phyloP scores from a whole-genome alignment of 1,140 invertebrate genomes.

The Spodoptera litura region DNA sequence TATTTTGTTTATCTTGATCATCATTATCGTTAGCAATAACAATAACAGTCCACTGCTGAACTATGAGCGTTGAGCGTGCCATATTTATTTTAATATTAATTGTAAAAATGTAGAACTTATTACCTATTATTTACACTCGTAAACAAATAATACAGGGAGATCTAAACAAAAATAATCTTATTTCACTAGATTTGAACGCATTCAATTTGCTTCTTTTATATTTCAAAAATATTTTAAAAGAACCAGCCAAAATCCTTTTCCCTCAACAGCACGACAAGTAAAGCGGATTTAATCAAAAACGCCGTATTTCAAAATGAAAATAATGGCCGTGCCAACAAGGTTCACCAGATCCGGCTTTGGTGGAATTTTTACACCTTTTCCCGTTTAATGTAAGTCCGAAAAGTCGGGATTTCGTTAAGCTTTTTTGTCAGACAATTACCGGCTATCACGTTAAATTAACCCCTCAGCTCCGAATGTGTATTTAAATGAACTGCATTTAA shows the following conservation, averaged over 20 bases:
- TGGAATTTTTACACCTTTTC: slow-evolving; percentile 23
- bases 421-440: slow-evolving; percentile 26
- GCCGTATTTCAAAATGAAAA: slow-evolving; percentile 24
- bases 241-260: background rate
- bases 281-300: slow-evolving; percentile 28
- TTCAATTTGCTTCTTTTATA: no score
- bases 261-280: background rate
- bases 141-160: no score
- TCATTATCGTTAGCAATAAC: no score
- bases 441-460: slow-evolving; percentile 5
- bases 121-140: no score
- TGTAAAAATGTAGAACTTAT: no score
- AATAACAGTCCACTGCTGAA: no score
- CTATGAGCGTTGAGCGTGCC: no score
- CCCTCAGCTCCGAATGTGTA: background rate
- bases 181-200: no score
- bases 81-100: no score
- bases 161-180: no score
- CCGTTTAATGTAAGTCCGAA: background rate
- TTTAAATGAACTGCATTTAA: slow-evolving; percentile 26
- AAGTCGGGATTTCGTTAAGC: slow-evolving; percentile 18
- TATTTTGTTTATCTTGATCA: no score
- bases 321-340: slow-evolving; percentile 1
- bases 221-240: no score
- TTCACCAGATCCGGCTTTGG: background rate